phyloP scores from a whole-genome alignment of 2,113 vertebrate genomes.

The Planiliza haematocheilus region DNA sequence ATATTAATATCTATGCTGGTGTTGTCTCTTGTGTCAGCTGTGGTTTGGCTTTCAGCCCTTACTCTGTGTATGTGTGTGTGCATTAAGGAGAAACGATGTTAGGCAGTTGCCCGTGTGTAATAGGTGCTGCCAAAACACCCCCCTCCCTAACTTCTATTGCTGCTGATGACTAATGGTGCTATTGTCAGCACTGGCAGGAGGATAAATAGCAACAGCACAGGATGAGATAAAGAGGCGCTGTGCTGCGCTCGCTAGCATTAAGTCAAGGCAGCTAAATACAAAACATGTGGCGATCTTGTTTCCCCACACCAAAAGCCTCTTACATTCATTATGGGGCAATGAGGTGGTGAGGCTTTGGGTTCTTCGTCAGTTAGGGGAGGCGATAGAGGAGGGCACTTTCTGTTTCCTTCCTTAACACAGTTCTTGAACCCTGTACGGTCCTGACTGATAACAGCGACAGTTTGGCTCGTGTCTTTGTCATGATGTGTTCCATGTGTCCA shows the following conservation, averaged over 20 bases:
- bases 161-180: conserved; percentile 80
- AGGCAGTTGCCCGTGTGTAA: conserved; percentile 60
- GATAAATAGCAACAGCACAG: conserved; percentile 81
- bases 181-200: conserved; percentile 78
- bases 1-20: not conserved
- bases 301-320: conserved; percentile 25
- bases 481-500: conserved; percentile 3
- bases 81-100: conserved; percentile 65
- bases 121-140: conserved; percentile 60
- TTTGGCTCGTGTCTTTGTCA: conserved; percentile 14
- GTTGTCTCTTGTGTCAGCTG: conserved; percentile 1
- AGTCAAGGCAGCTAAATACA: conserved; percentile 66
- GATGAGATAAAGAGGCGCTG: conserved; percentile 77
- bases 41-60: conserved; percentile 19
- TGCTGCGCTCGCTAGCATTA: conserved; percentile 51
- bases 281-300: conserved; percentile 67
- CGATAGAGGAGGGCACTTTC: conserved; percentile 51
- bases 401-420: conserved; percentile 47
- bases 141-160: conserved; percentile 19
- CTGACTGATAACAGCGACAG: conserved; percentile 41
- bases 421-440: conserved; percentile 15
- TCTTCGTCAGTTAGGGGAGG: conserved; percentile 36
- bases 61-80: conserved; percentile 22
- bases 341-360: conserved; percentile 40
- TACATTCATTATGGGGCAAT: conserved; percentile 72